Evolutionary conservation across 2,797 vertebrate species (phyloP).

Genomic region (Lepidocolaptes lacrymiger): DNA sequence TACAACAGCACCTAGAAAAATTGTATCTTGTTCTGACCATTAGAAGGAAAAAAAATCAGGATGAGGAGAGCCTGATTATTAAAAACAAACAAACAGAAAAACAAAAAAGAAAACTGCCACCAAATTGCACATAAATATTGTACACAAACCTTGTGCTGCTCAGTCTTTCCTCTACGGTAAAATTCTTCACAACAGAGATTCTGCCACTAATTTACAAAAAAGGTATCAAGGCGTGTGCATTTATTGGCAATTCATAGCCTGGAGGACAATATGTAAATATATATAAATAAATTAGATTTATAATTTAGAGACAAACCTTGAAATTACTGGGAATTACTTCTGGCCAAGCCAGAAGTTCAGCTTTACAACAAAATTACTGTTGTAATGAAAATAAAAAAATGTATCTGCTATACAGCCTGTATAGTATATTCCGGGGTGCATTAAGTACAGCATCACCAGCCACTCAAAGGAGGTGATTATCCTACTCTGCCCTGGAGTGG

Average conservation of each 20-base stretch:
- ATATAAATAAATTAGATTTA: background rate
- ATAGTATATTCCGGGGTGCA: background rate
- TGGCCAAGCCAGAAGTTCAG: background rate
- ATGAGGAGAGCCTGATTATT: background rate
- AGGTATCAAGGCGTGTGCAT: background rate
- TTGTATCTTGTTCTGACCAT: background rate
- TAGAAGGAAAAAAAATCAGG: background rate
- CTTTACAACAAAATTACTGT: background rate
- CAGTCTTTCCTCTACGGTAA: background rate
- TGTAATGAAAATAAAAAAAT: background rate
- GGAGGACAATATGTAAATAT: background rate
- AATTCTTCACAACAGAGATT: background rate
- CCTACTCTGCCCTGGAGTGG: fast-evolving
- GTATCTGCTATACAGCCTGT: background rate
- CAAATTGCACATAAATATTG: background rate
- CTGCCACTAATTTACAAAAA: background rate
- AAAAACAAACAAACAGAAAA: background rate
- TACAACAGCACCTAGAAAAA: background rate
- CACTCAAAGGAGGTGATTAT: fast-evolving
- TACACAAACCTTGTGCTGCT: background rate
- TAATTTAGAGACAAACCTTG: background rate
- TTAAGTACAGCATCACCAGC: background rate
- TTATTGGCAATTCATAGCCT: background rate
- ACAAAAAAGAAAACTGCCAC: background rate
- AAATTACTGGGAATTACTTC: background rate